phyloP scores from a whole-genome alignment of 2,797 vertebrate species.

The Enoplosus armatus region DNA sequence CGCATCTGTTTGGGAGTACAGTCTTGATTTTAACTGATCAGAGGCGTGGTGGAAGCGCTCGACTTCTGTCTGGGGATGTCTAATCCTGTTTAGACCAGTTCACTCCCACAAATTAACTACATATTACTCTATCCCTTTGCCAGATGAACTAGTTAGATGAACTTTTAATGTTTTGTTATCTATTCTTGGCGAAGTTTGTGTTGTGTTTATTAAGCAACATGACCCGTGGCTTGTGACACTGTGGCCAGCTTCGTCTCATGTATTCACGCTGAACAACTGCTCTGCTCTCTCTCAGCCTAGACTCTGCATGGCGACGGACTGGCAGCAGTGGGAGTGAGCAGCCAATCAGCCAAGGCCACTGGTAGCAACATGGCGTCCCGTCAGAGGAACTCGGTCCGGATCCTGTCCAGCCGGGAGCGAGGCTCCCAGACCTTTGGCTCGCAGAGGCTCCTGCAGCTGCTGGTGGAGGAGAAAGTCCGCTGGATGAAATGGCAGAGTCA shows the following conservation, averaged over 20 bases:
- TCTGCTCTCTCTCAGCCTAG: slow-evolving; percentile 69
- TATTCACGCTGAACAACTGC: not conserved
- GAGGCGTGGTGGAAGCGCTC: too few relatives aligned
- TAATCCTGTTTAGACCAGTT: too few relatives aligned
- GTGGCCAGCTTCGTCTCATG: not conserved
- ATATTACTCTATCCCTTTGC: not conserved
- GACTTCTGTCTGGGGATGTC: too few relatives aligned
- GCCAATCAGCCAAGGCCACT: slow-evolving; percentile 78
- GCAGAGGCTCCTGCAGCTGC: slow-evolving; percentile 94
- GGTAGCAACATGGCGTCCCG: slow-evolving; percentile 86
- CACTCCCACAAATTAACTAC: not conserved
- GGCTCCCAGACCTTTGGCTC: slow-evolving; percentile 93
- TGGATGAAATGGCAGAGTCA: slow-evolving; percentile 99
- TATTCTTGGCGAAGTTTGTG: not conserved
- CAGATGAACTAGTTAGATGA: not conserved
- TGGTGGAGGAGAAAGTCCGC: slow-evolving; percentile 98
- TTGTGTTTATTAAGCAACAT: not conserved
- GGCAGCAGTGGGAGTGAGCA: slow-evolving; percentile 76
- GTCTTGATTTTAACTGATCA: too few relatives aligned
- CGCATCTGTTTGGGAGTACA: too few relatives aligned
- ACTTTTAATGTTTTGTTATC: too few relatives aligned
- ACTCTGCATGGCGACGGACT: slow-evolving; percentile 86
- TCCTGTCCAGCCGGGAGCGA: slow-evolving; percentile 94
- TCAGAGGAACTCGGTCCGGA: slow-evolving; percentile 96
- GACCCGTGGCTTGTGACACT: not conserved